Evolutionary conservation across 2,113 vertebrate species (phyloP).

Genomic region (Protomyctophum bolini): DNA sequence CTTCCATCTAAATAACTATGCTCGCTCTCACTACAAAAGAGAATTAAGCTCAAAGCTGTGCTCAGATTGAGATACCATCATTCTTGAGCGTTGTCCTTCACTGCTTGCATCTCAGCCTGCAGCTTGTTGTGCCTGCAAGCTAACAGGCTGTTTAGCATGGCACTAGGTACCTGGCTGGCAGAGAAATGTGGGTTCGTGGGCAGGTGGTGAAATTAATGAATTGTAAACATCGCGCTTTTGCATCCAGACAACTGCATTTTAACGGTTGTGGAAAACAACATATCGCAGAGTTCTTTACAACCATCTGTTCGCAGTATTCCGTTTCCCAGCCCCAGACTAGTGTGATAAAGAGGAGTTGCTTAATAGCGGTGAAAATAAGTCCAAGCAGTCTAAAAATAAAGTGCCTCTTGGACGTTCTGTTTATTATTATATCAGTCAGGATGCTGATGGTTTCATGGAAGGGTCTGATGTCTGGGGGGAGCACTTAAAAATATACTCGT

Average conservation of each 20-base stretch:
- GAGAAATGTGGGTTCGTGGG: neutral
- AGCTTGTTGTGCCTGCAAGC: conserved; percentile 1
- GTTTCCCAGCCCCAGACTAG: neutral
- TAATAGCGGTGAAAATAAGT: too few relatives aligned
- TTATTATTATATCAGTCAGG: too few relatives aligned
- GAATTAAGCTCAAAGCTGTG: too few relatives aligned
- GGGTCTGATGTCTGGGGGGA: too few relatives aligned
- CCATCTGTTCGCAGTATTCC: neutral
- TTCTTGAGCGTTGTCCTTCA: neutral
- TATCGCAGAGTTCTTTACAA: neutral
- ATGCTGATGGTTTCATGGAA: too few relatives aligned
- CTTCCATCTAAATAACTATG: too few relatives aligned
- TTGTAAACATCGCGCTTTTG: conserved; percentile 2
- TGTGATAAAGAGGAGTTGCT: too few relatives aligned
- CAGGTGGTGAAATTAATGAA: conserved; percentile 29
- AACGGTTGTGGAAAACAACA: neutral
- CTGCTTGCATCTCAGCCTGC: neutral
- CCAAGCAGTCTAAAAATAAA: too few relatives aligned
- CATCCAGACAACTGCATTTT: neutral
- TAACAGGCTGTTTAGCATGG: conserved; percentile 19
- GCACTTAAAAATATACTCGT: too few relatives aligned
- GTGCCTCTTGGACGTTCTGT: too few relatives aligned
- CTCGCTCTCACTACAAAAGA: too few relatives aligned
- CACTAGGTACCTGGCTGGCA: neutral
- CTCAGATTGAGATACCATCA: too few relatives aligned